These are phyloP conservation scores for Pseudochirops cupreus DNA, from an alignment of 2,797 vertebrate species.

Conservation along the genomic window DNA sequence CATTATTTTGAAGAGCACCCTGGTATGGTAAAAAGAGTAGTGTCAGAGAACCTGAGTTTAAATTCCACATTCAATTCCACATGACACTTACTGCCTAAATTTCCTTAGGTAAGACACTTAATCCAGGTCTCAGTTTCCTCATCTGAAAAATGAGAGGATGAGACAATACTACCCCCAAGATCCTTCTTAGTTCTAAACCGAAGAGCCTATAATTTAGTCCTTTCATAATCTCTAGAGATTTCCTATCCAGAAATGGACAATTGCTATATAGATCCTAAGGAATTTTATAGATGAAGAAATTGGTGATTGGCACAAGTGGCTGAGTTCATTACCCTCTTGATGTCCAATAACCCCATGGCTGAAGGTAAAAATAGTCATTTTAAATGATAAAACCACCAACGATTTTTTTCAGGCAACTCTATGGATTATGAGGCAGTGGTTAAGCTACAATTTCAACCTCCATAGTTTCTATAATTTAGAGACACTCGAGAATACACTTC, in stretches of 20 bases:
- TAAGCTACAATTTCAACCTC: conserved; percentile 57
- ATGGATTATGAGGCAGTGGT: conserved; percentile 23
- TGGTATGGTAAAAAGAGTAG: background rate
- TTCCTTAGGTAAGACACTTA: background rate
- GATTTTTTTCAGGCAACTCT: background rate
- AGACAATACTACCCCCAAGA: background rate
- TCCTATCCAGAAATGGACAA: conserved; percentile 32
- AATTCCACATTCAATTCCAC: background rate
- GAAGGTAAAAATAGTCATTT: conserved; percentile 39
- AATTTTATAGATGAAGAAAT: conserved; percentile 12
- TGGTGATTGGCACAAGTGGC: background rate
- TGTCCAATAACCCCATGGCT: background rate
- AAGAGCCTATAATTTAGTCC: background rate
- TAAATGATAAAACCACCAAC: conserved; percentile 33
- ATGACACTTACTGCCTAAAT: background rate
- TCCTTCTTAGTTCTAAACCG: background rate
- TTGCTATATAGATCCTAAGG: conserved; percentile 25
- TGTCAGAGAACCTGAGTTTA: background rate
- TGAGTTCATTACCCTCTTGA: conserved; percentile 22
- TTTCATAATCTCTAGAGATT: conserved; percentile 24
- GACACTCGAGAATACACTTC: conserved; percentile 73
- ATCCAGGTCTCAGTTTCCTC: background rate
- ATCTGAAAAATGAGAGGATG: background rate
- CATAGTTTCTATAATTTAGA: conserved; percentile 60
- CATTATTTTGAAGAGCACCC: background rate